Conservation (phyloP, 53 echinoderm and acorn worm species). For the Luidia sarsii region DNA sequence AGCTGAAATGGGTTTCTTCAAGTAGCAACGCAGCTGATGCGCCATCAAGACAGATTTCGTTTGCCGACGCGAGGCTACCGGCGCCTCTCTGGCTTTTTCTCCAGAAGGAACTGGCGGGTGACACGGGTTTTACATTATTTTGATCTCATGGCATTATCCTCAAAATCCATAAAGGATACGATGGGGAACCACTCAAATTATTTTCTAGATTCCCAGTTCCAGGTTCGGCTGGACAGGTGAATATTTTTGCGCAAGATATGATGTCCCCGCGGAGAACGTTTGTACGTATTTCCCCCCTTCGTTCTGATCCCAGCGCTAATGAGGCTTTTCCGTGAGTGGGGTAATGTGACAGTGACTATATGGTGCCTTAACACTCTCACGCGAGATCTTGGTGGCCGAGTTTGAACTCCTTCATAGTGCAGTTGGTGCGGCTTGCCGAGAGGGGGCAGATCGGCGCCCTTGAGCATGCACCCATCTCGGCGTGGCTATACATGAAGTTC, state of each 20-base stretch:
- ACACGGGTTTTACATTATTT: no score
- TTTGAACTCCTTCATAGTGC: neutral
- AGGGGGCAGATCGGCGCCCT: no score
- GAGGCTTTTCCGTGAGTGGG: constrained; percentile 2
- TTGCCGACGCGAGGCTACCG: neutral
- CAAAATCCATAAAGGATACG: neutral
- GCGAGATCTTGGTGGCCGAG: neutral
- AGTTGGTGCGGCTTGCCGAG: neutral
- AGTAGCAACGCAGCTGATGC: neutral
- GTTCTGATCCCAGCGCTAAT: neutral
- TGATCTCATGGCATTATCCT: no score
- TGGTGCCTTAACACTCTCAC: neutral
- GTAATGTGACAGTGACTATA: neutral
- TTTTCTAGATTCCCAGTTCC: neutral
- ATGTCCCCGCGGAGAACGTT: neutral
- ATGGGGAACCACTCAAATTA: neutral
- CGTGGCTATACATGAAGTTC: no score
- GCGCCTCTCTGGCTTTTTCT: neutral
- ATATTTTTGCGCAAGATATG: constrained; percentile 3
- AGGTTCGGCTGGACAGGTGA: neutral
- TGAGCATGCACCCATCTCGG: no score
- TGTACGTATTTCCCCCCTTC: constrained; percentile 8
- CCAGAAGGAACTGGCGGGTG: neutral
- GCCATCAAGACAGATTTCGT: neutral
- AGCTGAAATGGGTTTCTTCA: constrained; percentile 11